Evolutionary conservation across 2,113 vertebrate genomes (phyloP).

Genomic region (Sander lucioperca): DNA sequence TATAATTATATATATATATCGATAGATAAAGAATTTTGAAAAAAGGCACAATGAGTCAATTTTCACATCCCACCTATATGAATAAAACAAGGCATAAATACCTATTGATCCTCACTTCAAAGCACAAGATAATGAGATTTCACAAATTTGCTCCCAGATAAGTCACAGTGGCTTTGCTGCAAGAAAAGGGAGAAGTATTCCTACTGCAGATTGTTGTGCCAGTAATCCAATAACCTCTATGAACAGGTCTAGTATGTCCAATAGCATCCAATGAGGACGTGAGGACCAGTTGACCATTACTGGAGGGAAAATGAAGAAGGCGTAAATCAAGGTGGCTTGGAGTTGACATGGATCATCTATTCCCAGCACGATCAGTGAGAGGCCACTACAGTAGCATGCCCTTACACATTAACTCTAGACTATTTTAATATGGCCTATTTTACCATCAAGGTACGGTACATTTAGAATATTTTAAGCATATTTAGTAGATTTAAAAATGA

Average conservation of each 20-base stretch:
- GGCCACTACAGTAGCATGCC: constrained; percentile 16
- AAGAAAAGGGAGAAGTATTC: constrained; percentile 51
- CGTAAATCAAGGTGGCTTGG: constrained; percentile 58
- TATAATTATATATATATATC: background rate
- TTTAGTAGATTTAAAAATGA: background rate
- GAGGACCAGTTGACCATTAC: constrained; percentile 58
- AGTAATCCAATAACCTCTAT: constrained; percentile 72
- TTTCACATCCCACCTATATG: background rate
- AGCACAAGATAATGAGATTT: constrained; percentile 59
- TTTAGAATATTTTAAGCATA: background rate
- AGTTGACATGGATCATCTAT: constrained; percentile 26
- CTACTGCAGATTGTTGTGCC: constrained; percentile 48
- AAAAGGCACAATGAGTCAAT: constrained; percentile 12
- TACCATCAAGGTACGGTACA: background rate
- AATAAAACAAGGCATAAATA: constrained; percentile 45
- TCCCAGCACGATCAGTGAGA: constrained; percentile 36
- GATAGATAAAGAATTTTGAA: constrained; percentile 12
- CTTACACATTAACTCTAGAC: constrained; percentile 10
- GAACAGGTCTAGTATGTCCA: constrained; percentile 62
- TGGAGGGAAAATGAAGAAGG: constrained; percentile 56
- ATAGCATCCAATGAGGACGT: constrained; percentile 49
- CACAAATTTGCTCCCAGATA: constrained; percentile 61
- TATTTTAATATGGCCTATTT: constrained; percentile 10
- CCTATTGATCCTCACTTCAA: constrained; percentile 59
- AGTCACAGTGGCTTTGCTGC: constrained; percentile 55